A percentile compares a stretch with the other conserved stretches of the same genome.
Evolutionary conservation across 2,113 vertebrate species (phyloP).

Genomic region (Gymnarchus niloticus): DNA sequence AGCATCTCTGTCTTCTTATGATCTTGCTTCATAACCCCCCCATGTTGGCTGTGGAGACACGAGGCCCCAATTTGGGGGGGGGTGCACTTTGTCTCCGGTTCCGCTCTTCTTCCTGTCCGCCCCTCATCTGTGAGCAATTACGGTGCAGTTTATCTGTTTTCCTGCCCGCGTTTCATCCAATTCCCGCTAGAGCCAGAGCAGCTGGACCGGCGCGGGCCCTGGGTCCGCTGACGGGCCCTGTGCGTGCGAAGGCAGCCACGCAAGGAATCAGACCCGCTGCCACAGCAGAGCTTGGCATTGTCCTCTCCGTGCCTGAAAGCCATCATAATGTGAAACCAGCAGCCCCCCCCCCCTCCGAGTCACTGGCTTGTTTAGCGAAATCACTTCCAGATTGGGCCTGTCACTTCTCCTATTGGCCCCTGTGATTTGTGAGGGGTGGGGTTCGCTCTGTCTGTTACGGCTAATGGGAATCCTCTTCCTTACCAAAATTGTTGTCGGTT

Average conservation of each 20-base stretch:
- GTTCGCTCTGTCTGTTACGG: conserved; percentile 6
- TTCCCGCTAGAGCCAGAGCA: conserved; percentile 43
- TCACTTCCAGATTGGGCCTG: conserved; percentile 23
- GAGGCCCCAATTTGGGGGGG: background rate
- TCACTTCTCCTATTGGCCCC: conserved; percentile 19
- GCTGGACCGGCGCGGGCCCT: conserved; percentile 39
- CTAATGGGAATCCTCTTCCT: background rate
- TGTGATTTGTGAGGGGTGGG: background rate
- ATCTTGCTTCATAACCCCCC: conserved; percentile 30
- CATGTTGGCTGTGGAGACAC: conserved; percentile 29
- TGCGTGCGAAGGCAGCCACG: conserved; percentile 51
- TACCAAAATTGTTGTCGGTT: background rate
- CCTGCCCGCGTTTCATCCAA: conserved; percentile 53
- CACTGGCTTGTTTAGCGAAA: conserved; percentile 24
- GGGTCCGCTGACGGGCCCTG: conserved; percentile 22
- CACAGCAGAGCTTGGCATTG: conserved; percentile 45
- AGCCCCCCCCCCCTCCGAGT: conserved; percentile 10
- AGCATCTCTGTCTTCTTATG: conserved; percentile 18
- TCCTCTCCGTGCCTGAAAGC: conserved; percentile 47
- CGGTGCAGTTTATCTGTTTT: conserved; percentile 53
- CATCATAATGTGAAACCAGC: conserved; percentile 46
- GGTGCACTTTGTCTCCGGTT: conserved; percentile 7
- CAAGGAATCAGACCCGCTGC: conserved; percentile 39
- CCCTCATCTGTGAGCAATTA: conserved; percentile 58
- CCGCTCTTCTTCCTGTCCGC: conserved; percentile 27